A percentile compares a stretch with the other conserved stretches of the same genome.
Evolutionary conservation across 2,113 vertebrate genomes (phyloP).

Genomic region (Gymnogyps californianus): DNA sequence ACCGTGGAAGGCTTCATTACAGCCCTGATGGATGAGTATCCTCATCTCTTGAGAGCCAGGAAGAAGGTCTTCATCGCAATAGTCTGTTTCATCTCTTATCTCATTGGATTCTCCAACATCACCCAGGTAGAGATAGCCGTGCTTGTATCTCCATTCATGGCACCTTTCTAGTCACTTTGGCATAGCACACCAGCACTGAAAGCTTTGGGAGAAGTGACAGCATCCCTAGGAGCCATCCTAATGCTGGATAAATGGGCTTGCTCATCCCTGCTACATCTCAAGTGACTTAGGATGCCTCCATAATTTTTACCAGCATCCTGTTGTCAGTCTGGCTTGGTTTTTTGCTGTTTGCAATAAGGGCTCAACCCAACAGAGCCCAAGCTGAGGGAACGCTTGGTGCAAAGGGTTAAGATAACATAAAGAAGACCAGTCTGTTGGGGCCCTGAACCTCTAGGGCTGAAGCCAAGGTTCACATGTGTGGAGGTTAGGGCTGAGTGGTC

Average conservation of each 20-base stretch:
- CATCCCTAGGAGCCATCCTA: not conserved
- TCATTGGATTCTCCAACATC: slow-evolving; percentile 89
- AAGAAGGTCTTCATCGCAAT: slow-evolving; percentile 88
- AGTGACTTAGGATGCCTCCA: not conserved
- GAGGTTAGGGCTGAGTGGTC: not conserved
- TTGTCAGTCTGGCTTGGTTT: not conserved
- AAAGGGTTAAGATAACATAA: not conserved
- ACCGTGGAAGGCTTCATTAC: slow-evolving; percentile 92
- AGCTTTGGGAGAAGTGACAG: not conserved
- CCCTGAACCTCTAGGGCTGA: not conserved
- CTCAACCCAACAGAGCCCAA: not conserved
- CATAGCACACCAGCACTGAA: not conserved
- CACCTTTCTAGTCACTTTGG: not conserved
- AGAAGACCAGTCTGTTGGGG: not conserved
- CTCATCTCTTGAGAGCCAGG: slow-evolving; percentile 79
- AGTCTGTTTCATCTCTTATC: slow-evolving; percentile 85
- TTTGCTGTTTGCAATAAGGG: not conserved
- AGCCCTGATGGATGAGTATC: slow-evolving; percentile 88
- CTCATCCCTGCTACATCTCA: not conserved
- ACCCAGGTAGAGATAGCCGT: slow-evolving; percentile 75
- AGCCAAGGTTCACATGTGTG: not conserved
- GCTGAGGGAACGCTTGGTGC: not conserved
- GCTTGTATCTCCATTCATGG: not conserved
- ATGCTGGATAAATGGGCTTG: not conserved
- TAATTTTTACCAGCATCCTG: not conserved